Base-by-base conservation (phyloP, 2,797 vertebrate species). In the Myoxocephalus aenaeus region DNA sequence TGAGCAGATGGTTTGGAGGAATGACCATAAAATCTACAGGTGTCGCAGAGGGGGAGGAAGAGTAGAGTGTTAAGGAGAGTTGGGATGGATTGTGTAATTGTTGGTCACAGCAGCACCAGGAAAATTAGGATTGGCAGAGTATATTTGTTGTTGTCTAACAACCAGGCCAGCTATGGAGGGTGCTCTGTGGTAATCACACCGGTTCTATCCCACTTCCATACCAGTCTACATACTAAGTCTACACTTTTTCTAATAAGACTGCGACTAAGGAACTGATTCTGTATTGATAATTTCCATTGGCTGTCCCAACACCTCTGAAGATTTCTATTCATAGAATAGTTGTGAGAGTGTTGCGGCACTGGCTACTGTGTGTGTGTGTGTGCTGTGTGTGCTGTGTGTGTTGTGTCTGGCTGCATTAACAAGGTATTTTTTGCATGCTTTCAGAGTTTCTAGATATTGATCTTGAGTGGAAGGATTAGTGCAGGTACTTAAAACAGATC, bases 391-490 rank as follows among this genome's bases (percentile, higher is more conserved):
- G 25, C n/a, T 42, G 9, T 80, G 72, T 54, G 54, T 69, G 53
- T 73, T 69, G 53, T 73, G 62, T 75, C 38, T 67, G 27, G 18
- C 68, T 72, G 65, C 65, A 46, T 79, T 79, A 83, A 76, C 68
- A 64, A 38, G 38, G 64, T 69, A 22, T 65, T 65, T 90, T 90
- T 57, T 77, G 77, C 51, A 59, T 22, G 78, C 71, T 81, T 78
- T 79, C 59, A 72, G 61, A 75, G 71, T 62, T 69, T 84, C 64
- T 78, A 67, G 73, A 64, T 83, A 61, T 84, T 88, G 87, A 80
- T 78, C 74, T 90, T 63, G 29, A 80, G 75, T 84, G 79, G 64
- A 80, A 66, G 70, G 88, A 91, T 89, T 86, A 86, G 69, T 59
- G 70, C 70, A 80, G 77, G 82, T 86, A 72, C 79, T 87, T 80